Evolutionary conservation across 2,888 invertebrate genomes (phyloP), one percentile per base, ranked within the genome.

Genomic region (Lamellibrachia columna): DNA sequence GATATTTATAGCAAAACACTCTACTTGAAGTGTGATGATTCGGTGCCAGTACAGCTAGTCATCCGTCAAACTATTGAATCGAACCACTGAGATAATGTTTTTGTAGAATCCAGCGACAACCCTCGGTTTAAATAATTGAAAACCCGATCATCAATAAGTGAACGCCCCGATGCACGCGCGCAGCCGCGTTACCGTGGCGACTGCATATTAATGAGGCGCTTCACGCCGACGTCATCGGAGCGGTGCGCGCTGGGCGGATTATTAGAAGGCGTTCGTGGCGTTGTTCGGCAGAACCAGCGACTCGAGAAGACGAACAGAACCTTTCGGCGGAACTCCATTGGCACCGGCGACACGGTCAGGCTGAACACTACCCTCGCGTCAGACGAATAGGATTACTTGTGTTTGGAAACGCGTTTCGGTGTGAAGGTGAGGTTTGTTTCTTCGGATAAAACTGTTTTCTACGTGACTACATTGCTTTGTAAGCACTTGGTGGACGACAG

Each of bases 161-260:
- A 75, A 75, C 75, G 75, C 75, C 75, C 75, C 75, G 75, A 75
- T 75, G 75, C 75, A n/a, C 75, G 75, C 75, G 75, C n/a, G 75
- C 75, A 6, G 75, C 75, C 22, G 75, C 75, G 75, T 75, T 75
- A n/a, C 75, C 75, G n/a, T 75, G 75, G 75, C 75, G 75, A 75
- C 6, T 75, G 75, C 75, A 75, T 75, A 75, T 75, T 75, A 75
- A 75, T 75, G 75, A 75, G 75, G 15, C 75, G 22, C 75, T 75
- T 75, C 75, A 22, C 22, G 11, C n/a, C 6, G 15, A 75, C 75
- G 75, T 75, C 75, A 75, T 75, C 75, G 75, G 22, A 15, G 75
- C 75, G 75, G 40, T n/a, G 22, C 75, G 11, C 75, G 11, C 3
- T 6, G 6, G 22, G 22, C 22, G 75, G 6, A n/a, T 75, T 75